Percentiles rank a stretch among this genome's conserved stretches.
Conservation (phyloP, 2,797 vertebrate genomes). For the Pantherophis alleghaniensis region DNA sequence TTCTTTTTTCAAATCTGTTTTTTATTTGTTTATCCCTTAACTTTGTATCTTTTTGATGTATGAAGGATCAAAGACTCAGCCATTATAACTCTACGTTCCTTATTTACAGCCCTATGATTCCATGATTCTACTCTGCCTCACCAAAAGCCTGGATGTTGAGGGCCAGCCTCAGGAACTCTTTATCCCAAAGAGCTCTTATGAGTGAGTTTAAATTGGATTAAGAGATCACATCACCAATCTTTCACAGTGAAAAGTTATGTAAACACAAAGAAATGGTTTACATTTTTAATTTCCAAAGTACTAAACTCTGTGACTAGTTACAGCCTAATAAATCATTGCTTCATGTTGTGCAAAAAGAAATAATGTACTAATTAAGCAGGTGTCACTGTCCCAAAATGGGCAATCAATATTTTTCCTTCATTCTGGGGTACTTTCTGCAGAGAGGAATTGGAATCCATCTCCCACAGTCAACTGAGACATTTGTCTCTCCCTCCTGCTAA, state of each 20-base stretch:
- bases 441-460: conserved; percentile 62
- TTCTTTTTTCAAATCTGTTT: no score
- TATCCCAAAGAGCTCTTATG: background rate
- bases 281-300: conserved; percentile 59
- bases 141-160: background rate
- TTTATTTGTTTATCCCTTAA: no score
- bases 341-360: conserved; percentile 65
- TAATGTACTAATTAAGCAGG: conserved; percentile 66
- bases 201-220: background rate
- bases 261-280: conserved; percentile 5
- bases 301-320: conserved; percentile 71
- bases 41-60: no score
- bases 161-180: background rate
- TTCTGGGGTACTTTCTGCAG: conserved; percentile 48
- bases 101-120: background rate
- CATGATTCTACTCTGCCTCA: background rate
- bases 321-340: conserved; percentile 70
- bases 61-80: no score
- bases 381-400: conserved; percentile 57
- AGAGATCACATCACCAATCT: background rate
- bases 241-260: background rate
- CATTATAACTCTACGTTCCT: no score
- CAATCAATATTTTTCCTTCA: conserved; percentile 75
- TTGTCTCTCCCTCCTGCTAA: background rate
- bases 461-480: conserved; percentile 49